Conservation (phyloP, 2,888 invertebrate species). For the Drosophila affinis region DNA sequence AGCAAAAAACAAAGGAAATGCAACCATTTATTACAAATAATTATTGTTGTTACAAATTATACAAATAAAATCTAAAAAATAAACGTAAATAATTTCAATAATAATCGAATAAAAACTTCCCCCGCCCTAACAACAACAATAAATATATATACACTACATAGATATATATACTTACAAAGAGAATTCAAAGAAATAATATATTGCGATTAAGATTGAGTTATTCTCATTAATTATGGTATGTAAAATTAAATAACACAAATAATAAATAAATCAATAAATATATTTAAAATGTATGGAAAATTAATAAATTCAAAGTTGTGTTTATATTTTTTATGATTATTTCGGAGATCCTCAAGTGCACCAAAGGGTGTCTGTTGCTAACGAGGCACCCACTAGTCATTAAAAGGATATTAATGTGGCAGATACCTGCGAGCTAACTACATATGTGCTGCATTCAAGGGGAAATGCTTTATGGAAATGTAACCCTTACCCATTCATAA, state of each 20-base stretch:
- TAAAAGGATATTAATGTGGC: not conserved
- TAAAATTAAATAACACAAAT: constrained; percentile 48
- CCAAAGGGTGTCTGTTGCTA: too few species aligned
- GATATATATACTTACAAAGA: constrained; percentile 48
- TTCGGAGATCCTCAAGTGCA: not conserved
- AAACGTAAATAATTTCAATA: constrained; percentile 44
- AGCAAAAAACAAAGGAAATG: constrained; percentile 37
- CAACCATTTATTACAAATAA: constrained; percentile 66
- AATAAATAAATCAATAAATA: constrained; percentile 56
- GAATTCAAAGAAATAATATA: constrained; percentile 56
- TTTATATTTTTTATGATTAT: not conserved
- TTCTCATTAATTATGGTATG: constrained; percentile 72
- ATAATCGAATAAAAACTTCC: constrained; percentile 42
- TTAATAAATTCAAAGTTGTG: not conserved
- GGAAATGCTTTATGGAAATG: not conserved
- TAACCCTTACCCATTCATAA: not conserved
- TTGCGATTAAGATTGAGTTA: constrained; percentile 67
- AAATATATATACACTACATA: constrained; percentile 69
- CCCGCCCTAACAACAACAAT: constrained; percentile 72
- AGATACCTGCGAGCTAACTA: not conserved
- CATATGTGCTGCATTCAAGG: not conserved
- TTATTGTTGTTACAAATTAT: constrained; percentile 68
- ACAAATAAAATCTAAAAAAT: constrained; percentile 34
- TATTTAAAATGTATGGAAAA: constrained; percentile 57
- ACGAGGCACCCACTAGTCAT: not conserved